phyloP scores from a whole-genome alignment of 2,888 invertebrate species.

The Aradus depressus region DNA sequence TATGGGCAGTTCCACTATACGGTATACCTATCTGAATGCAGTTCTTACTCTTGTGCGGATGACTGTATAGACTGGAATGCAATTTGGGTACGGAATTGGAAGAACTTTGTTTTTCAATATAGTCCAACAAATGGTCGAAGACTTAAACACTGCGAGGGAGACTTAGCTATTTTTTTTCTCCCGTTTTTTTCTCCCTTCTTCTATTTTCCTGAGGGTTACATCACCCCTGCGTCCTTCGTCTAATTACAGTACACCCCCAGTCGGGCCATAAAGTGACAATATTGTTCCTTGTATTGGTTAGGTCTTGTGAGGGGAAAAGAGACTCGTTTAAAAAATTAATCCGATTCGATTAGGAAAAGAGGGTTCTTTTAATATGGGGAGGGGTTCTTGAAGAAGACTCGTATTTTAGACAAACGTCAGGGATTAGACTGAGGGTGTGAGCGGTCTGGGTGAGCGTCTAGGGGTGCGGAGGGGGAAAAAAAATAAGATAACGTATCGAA shows the following conservation, averaged over 20 bases:
- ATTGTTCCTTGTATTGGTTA: constrained; percentile 11
- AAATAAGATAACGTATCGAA: too few relatives aligned
- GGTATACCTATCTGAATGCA: too few relatives aligned
- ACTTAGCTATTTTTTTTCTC: constrained; percentile 7
- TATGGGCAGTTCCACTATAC: too few relatives aligned
- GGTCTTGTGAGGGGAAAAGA: background rate
- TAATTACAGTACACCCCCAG: constrained; percentile 13
- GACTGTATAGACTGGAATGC: too few relatives aligned
- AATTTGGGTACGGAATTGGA: too few relatives aligned
- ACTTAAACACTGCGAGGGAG: constrained; percentile 9
- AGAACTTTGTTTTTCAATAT: too few relatives aligned
- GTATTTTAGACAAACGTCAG: too few relatives aligned
- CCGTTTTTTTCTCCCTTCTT: background rate
- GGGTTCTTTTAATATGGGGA: background rate
- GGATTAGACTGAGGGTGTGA: too few relatives aligned
- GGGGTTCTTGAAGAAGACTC: too few relatives aligned
- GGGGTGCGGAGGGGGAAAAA: too few relatives aligned
- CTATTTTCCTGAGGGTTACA: constrained; percentile 8
- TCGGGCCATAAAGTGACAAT: constrained; percentile 16
- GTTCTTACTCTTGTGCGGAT: too few relatives aligned
- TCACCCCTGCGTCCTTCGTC: constrained; percentile 3
- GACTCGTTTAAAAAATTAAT: constrained; percentile 26
- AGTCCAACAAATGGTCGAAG: constrained; percentile 10
- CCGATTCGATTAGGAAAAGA: constrained; percentile 24
- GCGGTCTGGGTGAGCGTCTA: too few relatives aligned